Percentiles rank a stretch among this genome's conserved stretches.
phyloP scores from a whole-genome alignment of 2,888 invertebrate genomes.

The Troides helena region DNA sequence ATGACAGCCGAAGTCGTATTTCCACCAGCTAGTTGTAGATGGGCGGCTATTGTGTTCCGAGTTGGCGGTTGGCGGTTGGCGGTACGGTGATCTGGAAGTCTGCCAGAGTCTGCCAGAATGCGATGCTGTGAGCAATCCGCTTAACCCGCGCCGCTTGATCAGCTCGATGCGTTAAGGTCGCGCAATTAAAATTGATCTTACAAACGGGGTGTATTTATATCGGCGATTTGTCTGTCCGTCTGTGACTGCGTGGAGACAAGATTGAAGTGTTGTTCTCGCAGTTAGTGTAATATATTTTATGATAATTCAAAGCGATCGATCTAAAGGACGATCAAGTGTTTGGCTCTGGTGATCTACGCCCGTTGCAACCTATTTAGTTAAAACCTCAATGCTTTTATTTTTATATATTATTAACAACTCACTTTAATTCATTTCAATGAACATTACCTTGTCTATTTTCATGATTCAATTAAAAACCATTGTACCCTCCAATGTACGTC shows the following conservation, averaged over 20 bases:
- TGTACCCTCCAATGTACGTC: too few species aligned
- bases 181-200: slow-evolving; percentile 33
- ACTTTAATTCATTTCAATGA: too few species aligned
- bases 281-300: neutral
- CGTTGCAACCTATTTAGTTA: too few species aligned
- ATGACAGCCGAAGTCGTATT: slow-evolving; percentile 45
- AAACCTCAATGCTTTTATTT: too few species aligned
- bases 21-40: slow-evolving; percentile 46
- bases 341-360: neutral
- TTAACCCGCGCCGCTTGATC: slow-evolving; percentile 74
- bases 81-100: slow-evolving; percentile 51
- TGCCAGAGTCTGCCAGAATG: slow-evolving; percentile 61
- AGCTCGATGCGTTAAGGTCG: slow-evolving; percentile 66
- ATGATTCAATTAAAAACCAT: too few species aligned
- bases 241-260: slow-evolving; percentile 12
- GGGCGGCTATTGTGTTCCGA: slow-evolving; percentile 54
- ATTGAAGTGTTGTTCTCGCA: slow-evolving; percentile 13
- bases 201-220: slow-evolving; percentile 24
- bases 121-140: slow-evolving; percentile 68
- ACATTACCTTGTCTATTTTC: too few species aligned
- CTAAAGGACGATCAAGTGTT: too few species aligned
- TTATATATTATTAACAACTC: too few species aligned
- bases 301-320: neutral
- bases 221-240: slow-evolving; percentile 25
- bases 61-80: slow-evolving; percentile 36